A percentile compares a stretch with the other conserved stretches of the same genome.
Evolutionary conservation across 1,140 invertebrate species (phyloP).

Genomic region (Phymorhynchus buccinoides): DNA sequence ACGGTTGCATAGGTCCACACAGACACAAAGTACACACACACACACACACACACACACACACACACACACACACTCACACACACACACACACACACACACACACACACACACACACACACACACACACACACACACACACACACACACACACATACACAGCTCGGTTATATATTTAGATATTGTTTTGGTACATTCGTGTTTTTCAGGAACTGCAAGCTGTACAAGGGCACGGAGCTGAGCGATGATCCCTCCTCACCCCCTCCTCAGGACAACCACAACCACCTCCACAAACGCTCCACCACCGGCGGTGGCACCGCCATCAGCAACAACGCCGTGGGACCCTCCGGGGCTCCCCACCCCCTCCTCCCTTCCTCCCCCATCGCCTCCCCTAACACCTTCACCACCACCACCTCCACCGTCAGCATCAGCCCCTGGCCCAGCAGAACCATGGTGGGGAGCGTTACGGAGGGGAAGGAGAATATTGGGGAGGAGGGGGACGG

Average conservation of each 20-base stretch:
- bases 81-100: not conserved
- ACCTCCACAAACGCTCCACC: too few relatives aligned
- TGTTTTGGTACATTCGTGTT: not conserved
- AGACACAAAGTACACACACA: too few relatives aligned
- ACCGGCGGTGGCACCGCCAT: too few relatives aligned
- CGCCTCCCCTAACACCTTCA: not conserved
- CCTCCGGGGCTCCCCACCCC: not conserved
- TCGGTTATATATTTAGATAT: slow-evolving; percentile 8
- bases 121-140: too few relatives aligned
- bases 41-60: not conserved
- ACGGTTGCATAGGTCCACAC: too few relatives aligned
- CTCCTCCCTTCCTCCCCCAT: not conserved
- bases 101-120: too few relatives aligned
- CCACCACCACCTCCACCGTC: not conserved
- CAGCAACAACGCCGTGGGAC: slow-evolving; percentile 23
- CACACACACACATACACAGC: not conserved
- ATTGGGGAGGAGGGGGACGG: too few relatives aligned
- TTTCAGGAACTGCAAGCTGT: slow-evolving; percentile 33
- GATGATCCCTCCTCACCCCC: slow-evolving; percentile 15
- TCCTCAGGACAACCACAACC: too few relatives aligned
- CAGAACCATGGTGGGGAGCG: not conserved
- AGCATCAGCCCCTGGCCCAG: not conserved
- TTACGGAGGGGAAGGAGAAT: not conserved
- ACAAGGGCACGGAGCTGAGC: slow-evolving; percentile 25
- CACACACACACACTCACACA: too few relatives aligned